Evolutionary conservation across 2,797 vertebrate genomes (phyloP).

Genomic region (Pangasius larnaudii): DNA sequence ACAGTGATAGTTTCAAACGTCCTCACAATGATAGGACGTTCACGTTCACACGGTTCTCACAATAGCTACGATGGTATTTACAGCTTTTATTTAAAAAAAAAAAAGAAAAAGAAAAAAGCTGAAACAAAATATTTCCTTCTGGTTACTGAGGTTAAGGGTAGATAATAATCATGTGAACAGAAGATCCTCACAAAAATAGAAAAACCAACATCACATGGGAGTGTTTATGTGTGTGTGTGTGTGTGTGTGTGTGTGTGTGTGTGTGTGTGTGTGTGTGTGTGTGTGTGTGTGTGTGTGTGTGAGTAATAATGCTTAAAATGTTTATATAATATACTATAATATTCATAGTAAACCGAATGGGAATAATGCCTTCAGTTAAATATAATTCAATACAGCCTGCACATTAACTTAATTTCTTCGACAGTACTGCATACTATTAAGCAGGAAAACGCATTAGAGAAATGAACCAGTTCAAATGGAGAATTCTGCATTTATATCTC

Average conservation of each 20-base stretch:
- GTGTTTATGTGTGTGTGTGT: not conserved
- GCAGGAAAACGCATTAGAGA: constrained; percentile 51
- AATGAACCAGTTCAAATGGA: constrained; percentile 52
- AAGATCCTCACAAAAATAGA: not conserved
- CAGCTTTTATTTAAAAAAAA: not conserved
- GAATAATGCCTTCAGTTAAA: constrained; percentile 26
- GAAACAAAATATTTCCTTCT: not conserved
- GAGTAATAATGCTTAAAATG: not conserved
- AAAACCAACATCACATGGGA: not conserved
- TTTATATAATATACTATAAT: constrained; percentile 7
- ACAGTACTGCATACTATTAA: constrained; percentile 36
- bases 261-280: not conserved
- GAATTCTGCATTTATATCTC: constrained; percentile 32
- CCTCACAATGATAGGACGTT: not conserved
- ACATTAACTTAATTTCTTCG: constrained; percentile 49
- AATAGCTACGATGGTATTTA: not conserved
- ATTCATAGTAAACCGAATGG: not conserved
- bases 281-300: not conserved
- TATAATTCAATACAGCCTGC: constrained; percentile 26
- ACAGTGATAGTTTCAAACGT: not conserved
- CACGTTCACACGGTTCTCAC: not conserved
- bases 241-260: not conserved
- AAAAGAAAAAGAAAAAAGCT: not conserved
- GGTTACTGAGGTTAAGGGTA: not conserved
- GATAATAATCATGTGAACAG: not conserved